Conservation (phyloP, 2,113 vertebrate species). For the Harpagus bidentatus region DNA sequence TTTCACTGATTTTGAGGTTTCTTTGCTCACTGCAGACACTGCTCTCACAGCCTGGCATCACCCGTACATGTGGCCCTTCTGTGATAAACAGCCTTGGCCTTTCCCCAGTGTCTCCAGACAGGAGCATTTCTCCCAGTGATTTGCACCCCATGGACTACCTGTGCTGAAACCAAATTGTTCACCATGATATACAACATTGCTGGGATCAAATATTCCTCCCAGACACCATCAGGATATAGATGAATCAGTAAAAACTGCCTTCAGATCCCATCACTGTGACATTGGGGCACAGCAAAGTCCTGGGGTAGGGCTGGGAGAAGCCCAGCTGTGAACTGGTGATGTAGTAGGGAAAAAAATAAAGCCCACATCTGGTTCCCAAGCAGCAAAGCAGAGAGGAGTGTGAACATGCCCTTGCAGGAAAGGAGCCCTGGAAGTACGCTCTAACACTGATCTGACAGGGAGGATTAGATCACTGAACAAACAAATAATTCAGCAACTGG, state of each 20-base stretch:
- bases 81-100: fast-evolving
- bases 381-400: not conserved
- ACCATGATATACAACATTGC: fast-evolving
- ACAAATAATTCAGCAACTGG: not conserved
- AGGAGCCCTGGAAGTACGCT: not conserved
- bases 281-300: fast-evolving
- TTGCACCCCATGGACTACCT: not conserved
- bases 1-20: not conserved
- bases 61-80: fast-evolving
- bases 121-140: not conserved
- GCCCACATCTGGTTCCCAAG: not conserved
- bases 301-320: not conserved
- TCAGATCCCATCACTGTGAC: fast-evolving
- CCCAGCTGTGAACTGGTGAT: not conserved
- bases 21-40: not conserved
- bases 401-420: not conserved
- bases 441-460: not conserved
- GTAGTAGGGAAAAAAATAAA: not conserved
- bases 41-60: not conserved
- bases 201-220: not conserved
- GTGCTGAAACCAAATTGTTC: not conserved
- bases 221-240: fast-evolving
- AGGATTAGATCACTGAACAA: not conserved
- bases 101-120: not conserved
- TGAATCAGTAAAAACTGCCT: not conserved